phyloP scores from a whole-genome alignment of 2,113 vertebrate species.

The Pygoscelis antarcticus region DNA sequence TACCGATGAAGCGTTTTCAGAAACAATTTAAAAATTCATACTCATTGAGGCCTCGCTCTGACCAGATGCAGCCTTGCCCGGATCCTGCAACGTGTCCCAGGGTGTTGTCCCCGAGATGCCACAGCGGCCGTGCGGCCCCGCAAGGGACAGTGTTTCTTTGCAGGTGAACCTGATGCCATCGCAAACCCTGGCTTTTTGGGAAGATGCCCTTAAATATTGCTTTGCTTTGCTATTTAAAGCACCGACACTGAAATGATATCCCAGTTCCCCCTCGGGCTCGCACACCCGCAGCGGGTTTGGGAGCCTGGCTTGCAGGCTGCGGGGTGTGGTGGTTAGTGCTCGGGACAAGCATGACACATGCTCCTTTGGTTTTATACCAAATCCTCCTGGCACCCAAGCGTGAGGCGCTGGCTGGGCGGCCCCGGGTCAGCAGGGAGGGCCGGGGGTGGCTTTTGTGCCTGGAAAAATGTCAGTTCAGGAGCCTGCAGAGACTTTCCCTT shows the following conservation, averaged over 20 bases:
- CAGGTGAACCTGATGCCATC: background rate
- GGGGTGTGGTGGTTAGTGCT: background rate
- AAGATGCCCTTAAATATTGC: background rate
- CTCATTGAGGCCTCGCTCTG: background rate
- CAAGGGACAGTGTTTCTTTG: fast-evolving
- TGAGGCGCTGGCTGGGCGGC: background rate
- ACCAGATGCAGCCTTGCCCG: fast-evolving
- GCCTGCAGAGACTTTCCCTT: background rate
- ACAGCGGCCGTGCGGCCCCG: background rate
- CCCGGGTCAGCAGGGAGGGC: background rate
- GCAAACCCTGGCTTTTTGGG: background rate
- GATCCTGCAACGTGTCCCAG: background rate
- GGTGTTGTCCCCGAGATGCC: background rate
- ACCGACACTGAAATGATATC: background rate
- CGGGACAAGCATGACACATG: fast-evolving
- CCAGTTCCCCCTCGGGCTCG: fast-evolving
- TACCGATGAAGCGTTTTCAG: background rate
- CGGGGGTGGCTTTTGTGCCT: background rate
- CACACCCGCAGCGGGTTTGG: fast-evolving
- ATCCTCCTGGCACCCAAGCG: background rate
- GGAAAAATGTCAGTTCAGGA: background rate
- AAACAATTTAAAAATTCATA: background rate
- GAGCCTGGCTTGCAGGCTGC: background rate
- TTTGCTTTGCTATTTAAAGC: background rate
- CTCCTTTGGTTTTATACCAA: background rate